Conservation (phyloP, 2,113 vertebrate species). For the Xenopus borealis region DNA sequence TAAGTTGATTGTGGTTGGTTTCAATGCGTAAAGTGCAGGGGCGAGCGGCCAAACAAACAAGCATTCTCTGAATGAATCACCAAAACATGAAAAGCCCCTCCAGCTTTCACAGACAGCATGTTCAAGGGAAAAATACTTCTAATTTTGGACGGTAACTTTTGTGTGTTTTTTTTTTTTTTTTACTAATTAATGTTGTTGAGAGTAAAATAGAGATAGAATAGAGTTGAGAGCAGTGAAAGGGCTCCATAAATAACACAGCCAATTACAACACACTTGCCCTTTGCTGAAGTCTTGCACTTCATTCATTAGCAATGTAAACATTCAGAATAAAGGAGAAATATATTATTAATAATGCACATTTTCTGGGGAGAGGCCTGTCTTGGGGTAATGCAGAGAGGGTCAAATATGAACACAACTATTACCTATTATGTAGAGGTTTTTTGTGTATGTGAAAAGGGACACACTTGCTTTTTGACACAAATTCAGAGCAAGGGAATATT, state of each 20-base stretch:
- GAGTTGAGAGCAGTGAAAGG: slow-evolving; percentile 48
- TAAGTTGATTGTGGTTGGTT: slow-evolving; percentile 60
- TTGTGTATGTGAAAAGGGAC: no score
- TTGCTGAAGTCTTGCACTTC: not conserved
- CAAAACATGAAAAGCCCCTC: slow-evolving; percentile 60
- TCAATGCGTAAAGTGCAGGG: slow-evolving; percentile 57
- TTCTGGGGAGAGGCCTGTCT: no score
- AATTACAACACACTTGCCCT: slow-evolving; percentile 50
- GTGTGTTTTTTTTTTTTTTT: slow-evolving; percentile 56
- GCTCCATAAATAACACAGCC: slow-evolving; percentile 47
- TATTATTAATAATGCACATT: no score
- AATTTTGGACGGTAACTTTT: slow-evolving; percentile 54
- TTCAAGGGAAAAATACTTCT: slow-evolving; percentile 53
- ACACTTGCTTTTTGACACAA: no score
- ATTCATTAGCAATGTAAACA: not conserved
- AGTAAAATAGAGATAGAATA: slow-evolving; percentile 61
- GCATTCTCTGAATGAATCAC: slow-evolving; percentile 61
- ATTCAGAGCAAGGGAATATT: no score
- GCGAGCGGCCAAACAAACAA: slow-evolving; percentile 45
- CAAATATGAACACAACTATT: no score
- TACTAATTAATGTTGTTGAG: slow-evolving; percentile 52
- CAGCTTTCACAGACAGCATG: slow-evolving; percentile 53
- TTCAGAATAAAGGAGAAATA: no score
- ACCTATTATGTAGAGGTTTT: no score
- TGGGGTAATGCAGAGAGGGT: no score